These are phyloP conservation scores for Oryctolagus cuniculus DNA, from an alignment of 2,113 vertebrate genomes.

Conservation along the genomic window mOryCun1.1 NC_091437.1:12793001-12793500, in stretches of 20 bases:
- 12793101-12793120: conserved; percentile 24
- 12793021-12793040: conserved; percentile 46
- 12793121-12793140: neutral
- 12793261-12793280: too few species aligned
- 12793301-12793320: too few species aligned
- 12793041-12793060: conserved; percentile 35
- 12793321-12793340: too few species aligned
- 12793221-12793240: neutral
- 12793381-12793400: too few species aligned
- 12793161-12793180: neutral
- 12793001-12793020: neutral
- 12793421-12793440: neutral
- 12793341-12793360: too few species aligned
- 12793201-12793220: neutral
- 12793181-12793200: neutral
- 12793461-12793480: neutral
- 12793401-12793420: too few species aligned
- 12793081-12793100: conserved; percentile 7
- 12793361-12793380: too few species aligned
- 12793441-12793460: neutral
- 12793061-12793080: neutral
- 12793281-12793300: too few species aligned
- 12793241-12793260: too few species aligned
- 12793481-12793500: neutral
- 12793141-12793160: neutral